Conservation (phyloP, 2,113 vertebrate genomes). For the Lucifuga dentata region DNA sequence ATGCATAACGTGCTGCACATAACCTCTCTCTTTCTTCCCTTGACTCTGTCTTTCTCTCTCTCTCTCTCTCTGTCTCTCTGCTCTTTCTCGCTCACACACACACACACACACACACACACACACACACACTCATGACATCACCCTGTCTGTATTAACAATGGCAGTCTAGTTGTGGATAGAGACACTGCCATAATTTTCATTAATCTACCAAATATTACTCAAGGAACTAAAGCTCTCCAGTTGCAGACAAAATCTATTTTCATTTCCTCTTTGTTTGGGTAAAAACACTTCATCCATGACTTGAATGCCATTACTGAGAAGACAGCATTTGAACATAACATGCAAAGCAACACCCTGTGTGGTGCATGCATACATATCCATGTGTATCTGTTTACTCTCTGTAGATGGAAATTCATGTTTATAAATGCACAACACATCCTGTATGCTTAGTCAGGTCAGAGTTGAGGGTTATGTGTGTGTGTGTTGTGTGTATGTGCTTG, state of each 20-base stretch:
- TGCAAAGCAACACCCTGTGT: constrained; percentile 30
- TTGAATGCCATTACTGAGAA: constrained; percentile 38
- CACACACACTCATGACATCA: not conserved
- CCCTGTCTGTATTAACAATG: constrained; percentile 26
- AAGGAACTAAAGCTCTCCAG: constrained; percentile 9
- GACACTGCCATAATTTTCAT: constrained; percentile 22
- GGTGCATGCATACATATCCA: constrained; percentile 49
- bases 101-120: too few species aligned
- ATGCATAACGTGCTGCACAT: not conserved
- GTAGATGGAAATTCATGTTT: constrained; percentile 59
- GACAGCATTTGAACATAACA: constrained; percentile 36
- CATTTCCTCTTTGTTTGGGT: constrained; percentile 44
- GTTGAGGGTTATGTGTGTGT: constrained; percentile 60
- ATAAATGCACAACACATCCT: constrained; percentile 69
- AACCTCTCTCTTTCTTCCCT: constrained; percentile 12
- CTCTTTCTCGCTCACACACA: not conserved
- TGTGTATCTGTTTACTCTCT: constrained; percentile 53
- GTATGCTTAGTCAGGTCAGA: constrained; percentile 64
- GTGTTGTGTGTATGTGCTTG: constrained; percentile 39
- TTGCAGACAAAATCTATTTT: constrained; percentile 52
- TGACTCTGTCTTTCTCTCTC: constrained; percentile 13
- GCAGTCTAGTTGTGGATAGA: constrained; percentile 2
- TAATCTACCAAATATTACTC: constrained; percentile 25
- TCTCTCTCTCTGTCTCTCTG: constrained; percentile 3
- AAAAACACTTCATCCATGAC: constrained; percentile 34